Evolutionary conservation across 2,888 invertebrate genomes (phyloP), one percentile per base, ranked within the genome.

Genomic region (Spodoptera exigua): DNA sequence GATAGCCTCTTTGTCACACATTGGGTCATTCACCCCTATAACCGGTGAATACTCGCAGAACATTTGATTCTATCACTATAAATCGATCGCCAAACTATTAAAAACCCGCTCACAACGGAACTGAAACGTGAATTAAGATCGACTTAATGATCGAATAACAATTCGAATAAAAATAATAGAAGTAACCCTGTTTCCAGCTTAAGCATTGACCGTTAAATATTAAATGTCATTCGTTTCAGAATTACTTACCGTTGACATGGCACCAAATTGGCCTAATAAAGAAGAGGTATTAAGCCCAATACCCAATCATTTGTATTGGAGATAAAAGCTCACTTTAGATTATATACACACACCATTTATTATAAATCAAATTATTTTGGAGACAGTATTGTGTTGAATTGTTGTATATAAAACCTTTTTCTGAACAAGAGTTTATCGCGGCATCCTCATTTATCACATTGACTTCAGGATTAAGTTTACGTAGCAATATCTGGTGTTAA

Each of bases 1-100:
- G 78, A 69, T 75, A 75, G 45, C 56, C 65, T 72, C 61, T 72
- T 74, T 76, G 80, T 76, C 79, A 76, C 71, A 73, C 64, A 64
- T 21, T 66, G 48, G 78, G 76, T 80, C 81, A 70, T 77, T 82
- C 72, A 81, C 78, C 79, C 68, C 47, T 10, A 59, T 59, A 74
- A 74, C 55, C 62, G 72, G 66, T 69, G 64, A 68, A 70, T 58
- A 64, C 43, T 41, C 52, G 45, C 7, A 61, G 46, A 63, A 65
- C 56, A 64, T 67, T 70, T 65, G 47, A 75, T 70, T 65, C 55
- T 70, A 76, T 74, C 70, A 55, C 53, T 64, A 65, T 79, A 75
- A 74, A 78, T 71, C 68, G 69, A 70, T 73, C 64, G 53, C 55
- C 41, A 36, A 62, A 47, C 63, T 46, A 75, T 62, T 64, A 62